Percentiles rank a stretch among this genome's conserved stretches.
phyloP scores from a whole-genome alignment of 2,888 invertebrate genomes.

The Vannuccia rotundouncinata region DNA sequence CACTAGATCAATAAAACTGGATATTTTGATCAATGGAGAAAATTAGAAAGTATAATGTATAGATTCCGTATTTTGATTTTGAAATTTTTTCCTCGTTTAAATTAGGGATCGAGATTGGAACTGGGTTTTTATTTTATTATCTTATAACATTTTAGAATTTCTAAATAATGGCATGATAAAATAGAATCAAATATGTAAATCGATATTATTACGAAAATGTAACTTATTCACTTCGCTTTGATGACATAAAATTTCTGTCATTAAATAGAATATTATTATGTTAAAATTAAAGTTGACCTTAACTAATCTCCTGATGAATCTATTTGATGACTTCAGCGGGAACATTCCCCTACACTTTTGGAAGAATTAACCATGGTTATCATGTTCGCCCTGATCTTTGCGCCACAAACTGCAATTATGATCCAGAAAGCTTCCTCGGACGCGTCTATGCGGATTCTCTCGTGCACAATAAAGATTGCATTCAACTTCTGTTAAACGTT shows the following conservation, averaged over 20 bases:
- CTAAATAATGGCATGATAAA: background rate
- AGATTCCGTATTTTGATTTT: background rate
- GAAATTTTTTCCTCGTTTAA: too few species aligned
- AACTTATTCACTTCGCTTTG: too few species aligned
- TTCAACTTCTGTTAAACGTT: constrained; percentile 57
- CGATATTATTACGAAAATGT: background rate
- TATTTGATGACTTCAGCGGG: too few species aligned
- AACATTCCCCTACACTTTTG: constrained; percentile 60
- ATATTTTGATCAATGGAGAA: background rate
- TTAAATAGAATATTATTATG: too few species aligned
- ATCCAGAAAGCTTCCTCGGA: constrained; percentile 56
- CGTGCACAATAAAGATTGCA: constrained; percentile 58
- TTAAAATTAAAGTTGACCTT: too few species aligned
- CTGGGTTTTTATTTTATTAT: too few species aligned
- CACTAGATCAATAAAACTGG: too few species aligned
- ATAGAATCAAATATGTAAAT: background rate
- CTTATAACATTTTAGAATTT: too few species aligned
- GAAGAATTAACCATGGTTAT: constrained; percentile 60
- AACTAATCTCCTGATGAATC: too few species aligned
- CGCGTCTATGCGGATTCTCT: constrained; percentile 59
- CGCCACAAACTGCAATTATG: constrained; percentile 56
- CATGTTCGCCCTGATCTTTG: constrained; percentile 60
- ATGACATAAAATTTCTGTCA: too few species aligned
- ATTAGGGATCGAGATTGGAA: too few species aligned
- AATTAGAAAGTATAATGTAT: background rate